Conservation (phyloP, 2,888 invertebrate species). For the Sclerodermus sp. region DNA sequence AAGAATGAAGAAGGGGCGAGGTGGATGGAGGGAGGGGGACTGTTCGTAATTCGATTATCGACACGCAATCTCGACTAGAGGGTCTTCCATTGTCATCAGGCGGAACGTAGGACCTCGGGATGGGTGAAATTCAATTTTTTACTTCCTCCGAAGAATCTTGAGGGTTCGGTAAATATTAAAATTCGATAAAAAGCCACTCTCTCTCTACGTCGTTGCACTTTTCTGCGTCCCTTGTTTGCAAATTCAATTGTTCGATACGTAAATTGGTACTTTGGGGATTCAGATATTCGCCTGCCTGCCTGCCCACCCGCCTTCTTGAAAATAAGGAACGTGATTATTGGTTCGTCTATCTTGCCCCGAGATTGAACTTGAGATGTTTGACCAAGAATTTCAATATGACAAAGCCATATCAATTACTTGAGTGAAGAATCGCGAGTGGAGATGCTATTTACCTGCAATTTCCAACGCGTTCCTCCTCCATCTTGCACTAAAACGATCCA, state of each 20-base stretch:
- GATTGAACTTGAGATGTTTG: too few species aligned
- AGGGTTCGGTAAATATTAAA: constrained; percentile 27
- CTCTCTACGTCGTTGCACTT: constrained; percentile 12
- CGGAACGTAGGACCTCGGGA: constrained; percentile 1
- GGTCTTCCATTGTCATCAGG: constrained; percentile 21
- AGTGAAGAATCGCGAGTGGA: too few species aligned
- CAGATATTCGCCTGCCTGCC: too few species aligned
- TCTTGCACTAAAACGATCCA: too few species aligned
- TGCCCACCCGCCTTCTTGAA: too few species aligned
- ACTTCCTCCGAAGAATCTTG: constrained; percentile 8
- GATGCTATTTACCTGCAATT: too few species aligned
- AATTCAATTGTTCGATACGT: constrained; percentile 13
- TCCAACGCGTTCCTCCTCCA: too few species aligned
- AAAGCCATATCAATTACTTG: too few species aligned
- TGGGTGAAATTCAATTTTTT: constrained; percentile 28
- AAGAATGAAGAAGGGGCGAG: constrained; percentile 6
- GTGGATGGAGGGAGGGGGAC: background rate
- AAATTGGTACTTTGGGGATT: background rate
- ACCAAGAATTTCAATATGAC: too few species aligned
- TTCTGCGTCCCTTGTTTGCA: constrained; percentile 20
- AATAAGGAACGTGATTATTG: too few species aligned
- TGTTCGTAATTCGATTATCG: constrained; percentile 30
- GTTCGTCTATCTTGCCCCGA: too few species aligned
- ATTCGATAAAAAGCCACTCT: constrained; percentile 19
- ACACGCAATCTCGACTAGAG: constrained; percentile 15